Evolutionary conservation across 2,113 vertebrate genomes (phyloP), one percentile per base, ranked within the genome.

Genomic region (Oreochromis spilurus): DNA sequence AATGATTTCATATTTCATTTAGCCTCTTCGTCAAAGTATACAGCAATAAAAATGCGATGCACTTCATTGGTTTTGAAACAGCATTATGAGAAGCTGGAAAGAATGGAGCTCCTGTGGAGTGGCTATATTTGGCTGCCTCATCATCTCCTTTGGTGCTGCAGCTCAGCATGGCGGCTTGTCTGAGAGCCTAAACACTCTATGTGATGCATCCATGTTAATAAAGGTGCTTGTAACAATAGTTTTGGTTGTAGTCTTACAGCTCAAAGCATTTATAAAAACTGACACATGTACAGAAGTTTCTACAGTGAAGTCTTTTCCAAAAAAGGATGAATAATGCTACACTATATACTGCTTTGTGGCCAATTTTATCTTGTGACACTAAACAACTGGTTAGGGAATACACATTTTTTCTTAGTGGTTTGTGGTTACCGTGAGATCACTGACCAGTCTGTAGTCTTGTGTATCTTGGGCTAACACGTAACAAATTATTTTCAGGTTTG

Each of bases 81-180:
- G 52, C 34, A 58, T 65, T 65, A 65, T 50, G 31, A 79, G 77
- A 77, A 72, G 52, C 81, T 78, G 80, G n/a, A 60, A 40, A 83
- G 81, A 79, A 86, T 24, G 54, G 48, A 26, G 54, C 77, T 87
- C 84, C 83, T 38, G 85, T 70, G 62, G 82, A 82, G 88, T 31
- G 13, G 83, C 84, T 93, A 89, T 90, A 90, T 93, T 89, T 90
- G 92, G 81, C 26, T 34, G 65, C 79, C 81, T 81, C 82, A 86
- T 79, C 83, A 58, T 36, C 78, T 89, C 62, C n/a, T 60, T 86
- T 89, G 57, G 83, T 45, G 88, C 70, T n/a, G 70, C 57, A 36
- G 72, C 89, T 70, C 87, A 84, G 84, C 87, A 78, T 78, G 87
- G 40, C 4, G 19, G 48, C 36, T 91, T 40, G 52, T 87, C 65